These are phyloP conservation scores for Bothrops jararaca DNA, from an alignment of 2,113 vertebrate genomes.

Conservation along the genomic window DNA sequence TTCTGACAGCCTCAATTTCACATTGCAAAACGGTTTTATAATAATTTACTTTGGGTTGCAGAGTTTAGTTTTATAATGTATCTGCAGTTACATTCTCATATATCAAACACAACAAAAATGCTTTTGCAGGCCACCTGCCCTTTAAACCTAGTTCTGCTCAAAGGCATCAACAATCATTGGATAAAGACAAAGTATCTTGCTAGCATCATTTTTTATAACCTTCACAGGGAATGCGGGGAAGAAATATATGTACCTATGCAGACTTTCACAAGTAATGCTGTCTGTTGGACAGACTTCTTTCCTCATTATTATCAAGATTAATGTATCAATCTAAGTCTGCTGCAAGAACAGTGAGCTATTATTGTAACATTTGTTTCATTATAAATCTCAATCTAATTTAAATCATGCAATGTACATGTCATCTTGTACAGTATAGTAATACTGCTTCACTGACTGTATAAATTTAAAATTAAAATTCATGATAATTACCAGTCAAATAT, in stretches of 20 bases:
- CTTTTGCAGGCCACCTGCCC: slow-evolving; percentile 50
- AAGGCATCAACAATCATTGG: slow-evolving; percentile 71
- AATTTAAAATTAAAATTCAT: slow-evolving; percentile 60
- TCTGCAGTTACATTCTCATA: slow-evolving; percentile 47
- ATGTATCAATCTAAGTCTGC: slow-evolving; percentile 53
- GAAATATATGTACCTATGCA: slow-evolving; percentile 68
- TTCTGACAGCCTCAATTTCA: slow-evolving; percentile 39
- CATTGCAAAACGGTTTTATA: slow-evolving; percentile 37
- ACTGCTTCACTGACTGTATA: slow-evolving; percentile 65
- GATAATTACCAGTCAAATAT: slow-evolving; percentile 23
- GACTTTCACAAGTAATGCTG: slow-evolving; percentile 69
- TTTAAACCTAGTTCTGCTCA: slow-evolving; percentile 64
- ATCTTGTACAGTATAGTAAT: slow-evolving; percentile 59
- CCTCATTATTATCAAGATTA: slow-evolving; percentile 65
- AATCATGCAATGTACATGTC: slow-evolving; percentile 58
- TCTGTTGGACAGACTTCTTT: slow-evolving; percentile 52
- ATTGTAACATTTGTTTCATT: slow-evolving; percentile 13
- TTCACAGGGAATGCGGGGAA: slow-evolving; percentile 73
- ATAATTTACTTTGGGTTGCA: slow-evolving; percentile 53
- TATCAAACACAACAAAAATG: slow-evolving; percentile 58
- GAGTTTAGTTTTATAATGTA: slow-evolving; percentile 39
- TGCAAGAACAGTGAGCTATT: slow-evolving; percentile 41
- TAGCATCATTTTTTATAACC: slow-evolving; percentile 68
- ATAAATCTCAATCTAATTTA: slow-evolving; percentile 52
- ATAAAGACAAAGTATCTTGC: slow-evolving; percentile 73